Evolutionary conservation across 2,888 invertebrate genomes (phyloP), one percentile per base, ranked within the genome.

Genomic region (Caradrina clavipalpis): DNA sequence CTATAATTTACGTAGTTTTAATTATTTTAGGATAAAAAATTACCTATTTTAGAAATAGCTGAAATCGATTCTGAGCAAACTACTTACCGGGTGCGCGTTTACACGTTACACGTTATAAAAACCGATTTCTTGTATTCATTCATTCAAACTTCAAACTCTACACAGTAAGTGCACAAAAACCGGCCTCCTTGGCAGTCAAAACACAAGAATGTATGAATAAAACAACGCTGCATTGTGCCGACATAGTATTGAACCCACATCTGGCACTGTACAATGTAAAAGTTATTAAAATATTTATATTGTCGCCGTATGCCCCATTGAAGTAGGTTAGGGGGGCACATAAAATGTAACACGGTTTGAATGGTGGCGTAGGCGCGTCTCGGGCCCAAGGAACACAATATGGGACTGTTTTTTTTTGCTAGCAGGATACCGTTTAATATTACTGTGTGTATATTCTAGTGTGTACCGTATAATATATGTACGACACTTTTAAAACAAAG

Each of bases 281-380:
- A 78, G 81, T 79, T 85, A 85, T 86, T 87, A 85, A 86, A 85
- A 87, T 87, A 85, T 85, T 83, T 83, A 82, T 82, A 75, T 69
- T 81, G 82, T 80, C 73, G 72, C 64, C 64, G 80, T 75, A 79
- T 83, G 78, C 72, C 60, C 62, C 77, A 76, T 78, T 69, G 55
- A 88, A 86, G 76, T 88, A 77, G 89, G 90, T 89, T 86, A 88
- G 42, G 83, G 76, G 88, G 82, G 22, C 85, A 73, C 77, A 73
- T 85, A 78, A 80, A 84, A 88, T 81, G 81, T 80, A 84, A 80
- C 66, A 67, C 74, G 63, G 68, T 78, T 72, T 50, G 63, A 68
- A 71, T 73, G 56, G 11, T 51, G 17, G 64, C 64, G 76, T 76
- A 68, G 76, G 72, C 78, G 70, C 58, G 59, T 67, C 74, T 72